Conservation (phyloP, 1,140 invertebrate species). For the Drosophila fuyamai region DNA sequence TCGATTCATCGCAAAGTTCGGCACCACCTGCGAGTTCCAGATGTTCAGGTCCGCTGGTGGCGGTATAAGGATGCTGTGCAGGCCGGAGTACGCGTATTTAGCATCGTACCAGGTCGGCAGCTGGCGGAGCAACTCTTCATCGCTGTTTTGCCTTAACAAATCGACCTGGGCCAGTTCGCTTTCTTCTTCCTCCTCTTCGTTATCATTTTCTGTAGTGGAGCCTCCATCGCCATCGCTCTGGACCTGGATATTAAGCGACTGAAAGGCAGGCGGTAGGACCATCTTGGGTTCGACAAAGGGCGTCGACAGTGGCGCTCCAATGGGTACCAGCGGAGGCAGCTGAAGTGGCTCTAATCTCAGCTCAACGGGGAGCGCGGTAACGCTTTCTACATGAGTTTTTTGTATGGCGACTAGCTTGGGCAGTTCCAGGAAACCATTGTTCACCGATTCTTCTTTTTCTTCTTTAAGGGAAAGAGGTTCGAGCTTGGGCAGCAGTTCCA, state of each 20-base stretch:
- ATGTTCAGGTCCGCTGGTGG: conserved; percentile 85
- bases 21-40: conserved; percentile 78
- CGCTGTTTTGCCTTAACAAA: conserved; percentile 60
- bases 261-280: conserved; percentile 44
- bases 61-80: conserved; percentile 88
- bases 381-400: conserved; percentile 24
- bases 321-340: conserved; percentile 66
- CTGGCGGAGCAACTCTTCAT: conserved; percentile 62
- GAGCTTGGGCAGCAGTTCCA: conserved; percentile 53
- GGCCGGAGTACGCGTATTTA: conserved; percentile 87
- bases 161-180: conserved; percentile 70
- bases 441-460: conserved; percentile 21
- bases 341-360: conserved; percentile 56
- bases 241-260: conserved; percentile 49
- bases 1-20: conserved; percentile 81
- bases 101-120: conserved; percentile 84
- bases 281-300: conserved; percentile 63
- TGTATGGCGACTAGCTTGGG: conserved; percentile 74
- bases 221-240: conserved; percentile 47
- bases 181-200: conserved; percentile 44
- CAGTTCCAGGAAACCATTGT: conserved; percentile 48
- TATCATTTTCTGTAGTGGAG: conserved; percentile 55
- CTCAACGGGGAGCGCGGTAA: conserved; percentile 41
- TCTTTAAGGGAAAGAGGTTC: conserved; percentile 52
- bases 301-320: conserved; percentile 65